Percentiles rank a stretch among this genome's conserved stretches.
Conservation (phyloP, 2,113 vertebrate genomes). For the Toxostoma redivivum region DNA sequence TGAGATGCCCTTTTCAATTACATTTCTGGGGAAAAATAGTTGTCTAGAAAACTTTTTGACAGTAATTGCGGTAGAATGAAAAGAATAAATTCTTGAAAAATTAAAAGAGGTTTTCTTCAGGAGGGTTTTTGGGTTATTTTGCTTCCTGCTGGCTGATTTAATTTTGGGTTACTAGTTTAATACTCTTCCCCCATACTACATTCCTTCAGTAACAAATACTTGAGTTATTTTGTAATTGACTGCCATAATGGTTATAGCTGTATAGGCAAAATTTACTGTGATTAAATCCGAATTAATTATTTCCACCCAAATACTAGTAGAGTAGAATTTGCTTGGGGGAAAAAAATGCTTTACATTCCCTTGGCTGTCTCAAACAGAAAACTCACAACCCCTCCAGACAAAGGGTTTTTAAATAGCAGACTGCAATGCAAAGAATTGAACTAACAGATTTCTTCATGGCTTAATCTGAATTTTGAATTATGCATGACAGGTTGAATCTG, state of each 20-base stretch:
- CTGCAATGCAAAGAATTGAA: neutral
- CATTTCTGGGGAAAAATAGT: neutral
- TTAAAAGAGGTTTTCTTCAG: neutral
- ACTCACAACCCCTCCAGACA: neutral
- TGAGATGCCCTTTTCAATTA: neutral
- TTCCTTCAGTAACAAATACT: neutral
- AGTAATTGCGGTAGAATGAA: neutral
- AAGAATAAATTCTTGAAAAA: neutral
- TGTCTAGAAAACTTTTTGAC: neutral
- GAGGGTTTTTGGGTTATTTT: neutral
- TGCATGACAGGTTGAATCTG: neutral
- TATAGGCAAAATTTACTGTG: neutral
- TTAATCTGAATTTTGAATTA: neutral
- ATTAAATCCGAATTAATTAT: conserved; percentile 4
- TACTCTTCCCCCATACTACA: neutral
- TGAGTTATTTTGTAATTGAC: neutral
- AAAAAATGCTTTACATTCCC: neutral
- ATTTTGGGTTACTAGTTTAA: neutral
- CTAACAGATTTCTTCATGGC: neutral
- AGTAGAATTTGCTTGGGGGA: neutral
- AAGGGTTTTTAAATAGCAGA: neutral
- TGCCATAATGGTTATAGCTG: neutral
- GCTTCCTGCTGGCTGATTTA: neutral
- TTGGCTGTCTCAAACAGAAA: neutral
- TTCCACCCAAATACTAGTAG: neutral